phyloP scores from a whole-genome alignment of 35 echinoderm and acorn worm genomes.

The Apostichopus japonicus region DNA sequence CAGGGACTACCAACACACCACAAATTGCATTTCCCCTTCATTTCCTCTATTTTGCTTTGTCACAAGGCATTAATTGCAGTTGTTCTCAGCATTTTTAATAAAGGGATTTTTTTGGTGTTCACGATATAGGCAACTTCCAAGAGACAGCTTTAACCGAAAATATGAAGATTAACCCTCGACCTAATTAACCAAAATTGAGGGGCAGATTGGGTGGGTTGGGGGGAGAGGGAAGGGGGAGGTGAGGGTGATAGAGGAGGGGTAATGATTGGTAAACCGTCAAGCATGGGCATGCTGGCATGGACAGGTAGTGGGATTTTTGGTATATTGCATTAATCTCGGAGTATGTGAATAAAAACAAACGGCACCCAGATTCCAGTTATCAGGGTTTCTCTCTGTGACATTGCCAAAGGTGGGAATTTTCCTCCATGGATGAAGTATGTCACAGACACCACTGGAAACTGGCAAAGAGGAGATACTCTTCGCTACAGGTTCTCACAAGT shows the following conservation, averaged over 20 bases:
- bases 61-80: slow-evolving; percentile 34
- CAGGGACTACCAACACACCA: slow-evolving; percentile 31
- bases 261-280: too few species aligned
- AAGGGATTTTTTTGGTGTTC: background rate
- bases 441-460: too few species aligned
- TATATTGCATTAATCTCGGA: too few species aligned
- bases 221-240: background rate
- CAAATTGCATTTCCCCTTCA: slow-evolving; percentile 43
- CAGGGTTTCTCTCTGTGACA: too few species aligned
- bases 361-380: too few species aligned
- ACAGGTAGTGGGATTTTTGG: too few species aligned
- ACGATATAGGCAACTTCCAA: background rate
- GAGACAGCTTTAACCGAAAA: background rate
- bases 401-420: too few species aligned
- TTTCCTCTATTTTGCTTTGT: slow-evolving; percentile 37
- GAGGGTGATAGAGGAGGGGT: background rate
- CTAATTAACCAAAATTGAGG: background rate
- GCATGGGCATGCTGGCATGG: too few species aligned
- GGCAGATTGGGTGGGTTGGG: background rate
- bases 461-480: too few species aligned
- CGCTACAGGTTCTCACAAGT: too few species aligned
- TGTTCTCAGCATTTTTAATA: background rate
- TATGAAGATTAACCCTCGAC: background rate
- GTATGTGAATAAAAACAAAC: too few species aligned
- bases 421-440: too few species aligned